These are phyloP conservation scores for Sarcophaga bullata DNA, from an alignment of 1,140 invertebrate genomes.

Conservation along the genomic window DNA sequence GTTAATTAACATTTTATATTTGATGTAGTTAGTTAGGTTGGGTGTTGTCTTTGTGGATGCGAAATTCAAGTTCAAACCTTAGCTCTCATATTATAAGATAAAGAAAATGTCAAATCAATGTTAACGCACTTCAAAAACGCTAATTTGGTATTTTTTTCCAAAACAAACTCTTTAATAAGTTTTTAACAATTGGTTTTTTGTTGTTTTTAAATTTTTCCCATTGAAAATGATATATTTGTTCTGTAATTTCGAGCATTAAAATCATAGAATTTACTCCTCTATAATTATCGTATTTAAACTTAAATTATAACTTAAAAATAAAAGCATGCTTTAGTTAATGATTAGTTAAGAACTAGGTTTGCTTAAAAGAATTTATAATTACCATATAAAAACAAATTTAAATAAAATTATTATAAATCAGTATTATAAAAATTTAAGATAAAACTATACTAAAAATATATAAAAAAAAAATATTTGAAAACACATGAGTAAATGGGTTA, in stretches of 20 bases:
- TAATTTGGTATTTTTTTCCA: no score
- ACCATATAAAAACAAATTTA: background rate
- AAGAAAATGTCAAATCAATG: no score
- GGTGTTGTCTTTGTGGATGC: no score
- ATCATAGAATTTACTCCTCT: background rate
- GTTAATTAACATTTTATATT: no score
- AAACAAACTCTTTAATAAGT: background rate
- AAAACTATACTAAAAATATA: background rate
- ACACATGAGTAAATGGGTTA: background rate
- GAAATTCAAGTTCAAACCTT: no score
- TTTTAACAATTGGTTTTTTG: background rate
- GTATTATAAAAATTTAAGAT: background rate
- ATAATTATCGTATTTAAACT: slow-evolving; percentile 1
- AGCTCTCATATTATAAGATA: no score
- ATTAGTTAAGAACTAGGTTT: background rate
- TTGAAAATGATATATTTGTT: slow-evolving; percentile 9
- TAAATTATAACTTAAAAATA: background rate
- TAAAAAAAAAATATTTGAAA: background rate
- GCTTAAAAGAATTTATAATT: slow-evolving; percentile 6
- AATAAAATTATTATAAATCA: background rate
- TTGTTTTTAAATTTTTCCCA: slow-evolving; percentile 13
- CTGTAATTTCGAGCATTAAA: slow-evolving; percentile 9
- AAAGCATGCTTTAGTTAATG: background rate
- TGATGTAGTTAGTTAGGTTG: no score
- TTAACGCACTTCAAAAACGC: no score